Evolutionary conservation across 1,140 invertebrate species (phyloP).

Genomic region (Nylanderia fulva): DNA sequence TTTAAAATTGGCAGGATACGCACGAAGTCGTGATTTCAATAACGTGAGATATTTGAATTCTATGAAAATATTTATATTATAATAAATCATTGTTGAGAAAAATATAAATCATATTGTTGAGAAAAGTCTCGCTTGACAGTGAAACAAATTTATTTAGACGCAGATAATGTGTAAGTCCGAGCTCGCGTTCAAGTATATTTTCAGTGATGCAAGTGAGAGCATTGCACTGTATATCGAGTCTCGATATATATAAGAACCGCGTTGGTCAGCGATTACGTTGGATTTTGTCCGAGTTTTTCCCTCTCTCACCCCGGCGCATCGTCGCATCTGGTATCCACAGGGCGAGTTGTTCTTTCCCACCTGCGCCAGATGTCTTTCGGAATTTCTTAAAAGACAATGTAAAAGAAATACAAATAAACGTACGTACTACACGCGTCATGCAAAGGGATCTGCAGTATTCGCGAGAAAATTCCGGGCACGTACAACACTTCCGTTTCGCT

Average conservation of each 20-base stretch:
- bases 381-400: slow-evolving; percentile 63
- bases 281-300: slow-evolving; percentile 54
- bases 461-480: slow-evolving; percentile 53
- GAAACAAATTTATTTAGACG: background rate
- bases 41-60: background rate
- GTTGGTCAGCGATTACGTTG: slow-evolving; percentile 57
- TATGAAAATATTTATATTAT: background rate
- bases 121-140: background rate
- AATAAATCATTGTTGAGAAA: background rate
- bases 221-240: background rate
- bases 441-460: slow-evolving; percentile 26
- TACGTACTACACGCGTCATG: background rate
- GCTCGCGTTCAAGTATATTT: background rate
- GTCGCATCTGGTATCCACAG: slow-evolving; percentile 56
- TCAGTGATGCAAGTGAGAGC: background rate
- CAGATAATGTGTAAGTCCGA: background rate
- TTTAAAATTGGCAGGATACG: background rate
- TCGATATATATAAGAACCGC: slow-evolving; percentile 22
- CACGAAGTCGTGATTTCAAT: background rate
- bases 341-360: background rate
- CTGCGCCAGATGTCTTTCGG: slow-evolving; percentile 53
- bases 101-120: too few relatives aligned
- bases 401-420: slow-evolving; percentile 57
- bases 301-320: background rate
- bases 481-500: slow-evolving; percentile 52